Percentiles rank a stretch among this genome's conserved stretches.
These are phyloP conservation scores for Periophthalmodon schlosseri DNA, from an alignment of 2,113 vertebrate species.

Conservation along the genomic window DNA sequence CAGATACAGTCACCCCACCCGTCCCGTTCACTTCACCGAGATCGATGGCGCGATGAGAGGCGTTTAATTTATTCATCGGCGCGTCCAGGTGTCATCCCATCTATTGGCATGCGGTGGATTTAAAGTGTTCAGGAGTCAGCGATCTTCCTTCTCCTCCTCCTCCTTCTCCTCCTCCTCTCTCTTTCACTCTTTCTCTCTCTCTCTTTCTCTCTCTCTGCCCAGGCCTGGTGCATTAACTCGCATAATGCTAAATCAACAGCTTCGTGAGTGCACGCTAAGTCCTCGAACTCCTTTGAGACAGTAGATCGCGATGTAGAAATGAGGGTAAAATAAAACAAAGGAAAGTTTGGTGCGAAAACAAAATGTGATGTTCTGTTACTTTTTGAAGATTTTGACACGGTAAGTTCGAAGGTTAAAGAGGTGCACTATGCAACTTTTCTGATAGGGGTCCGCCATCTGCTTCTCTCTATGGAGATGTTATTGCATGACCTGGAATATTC, in stretches of 20 bases:
- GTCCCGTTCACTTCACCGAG: constrained; percentile 30
- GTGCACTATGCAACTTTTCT: too few species aligned
- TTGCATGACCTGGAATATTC: too few species aligned
- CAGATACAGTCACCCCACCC: constrained; percentile 10
- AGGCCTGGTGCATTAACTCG: constrained; percentile 55
- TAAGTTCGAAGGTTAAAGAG: too few species aligned
- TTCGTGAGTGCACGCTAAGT: constrained; percentile 29
- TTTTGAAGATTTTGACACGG: too few species aligned
- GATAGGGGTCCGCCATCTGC: too few species aligned
- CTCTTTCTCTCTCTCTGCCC: background rate
- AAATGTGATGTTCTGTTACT: too few species aligned
- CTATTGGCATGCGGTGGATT: constrained; percentile 67
- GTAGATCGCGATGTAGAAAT: constrained; percentile 18
- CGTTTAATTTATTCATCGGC: constrained; percentile 64
- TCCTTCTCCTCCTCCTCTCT: background rate
- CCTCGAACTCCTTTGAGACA: constrained; percentile 53
- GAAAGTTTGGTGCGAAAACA: constrained; percentile 1
- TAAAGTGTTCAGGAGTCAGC: constrained; percentile 67
- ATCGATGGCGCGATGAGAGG: constrained; percentile 52
- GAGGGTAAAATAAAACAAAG: constrained; percentile 2
- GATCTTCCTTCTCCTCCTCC: constrained; percentile 38
- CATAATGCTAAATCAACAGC: constrained; percentile 70
- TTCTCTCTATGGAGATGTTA: too few species aligned
- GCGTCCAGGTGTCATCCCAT: constrained; percentile 58
- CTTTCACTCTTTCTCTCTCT: background rate